Evolutionary conservation across 2,888 invertebrate species (phyloP).

Genomic region (Timema podura): DNA sequence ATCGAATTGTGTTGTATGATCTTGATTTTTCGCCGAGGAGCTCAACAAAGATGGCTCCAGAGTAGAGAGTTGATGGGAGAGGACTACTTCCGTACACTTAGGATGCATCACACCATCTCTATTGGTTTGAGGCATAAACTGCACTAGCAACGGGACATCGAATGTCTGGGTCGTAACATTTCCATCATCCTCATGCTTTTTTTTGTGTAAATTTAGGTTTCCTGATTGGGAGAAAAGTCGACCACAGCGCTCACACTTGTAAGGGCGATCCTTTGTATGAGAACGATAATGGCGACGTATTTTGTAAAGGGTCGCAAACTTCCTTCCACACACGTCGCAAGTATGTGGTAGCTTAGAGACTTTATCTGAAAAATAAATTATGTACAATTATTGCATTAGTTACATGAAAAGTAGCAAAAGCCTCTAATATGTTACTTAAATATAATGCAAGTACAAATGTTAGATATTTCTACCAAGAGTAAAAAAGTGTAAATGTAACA

Average conservation of each 20-base stretch:
- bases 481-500: no score
- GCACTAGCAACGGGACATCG: conserved; percentile 15
- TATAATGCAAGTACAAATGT: no score
- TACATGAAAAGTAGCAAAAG: no score
- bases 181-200: conserved; percentile 29
- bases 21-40: conserved; percentile 14
- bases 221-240: conserved; percentile 34
- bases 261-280: conserved; percentile 36
- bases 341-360: conserved; percentile 26
- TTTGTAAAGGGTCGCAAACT: conserved; percentile 34
- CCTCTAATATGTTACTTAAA: no score
- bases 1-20: conserved; percentile 19
- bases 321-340: conserved; percentile 35
- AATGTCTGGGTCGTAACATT: conserved; percentile 11
- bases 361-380: no score
- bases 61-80: neutral
- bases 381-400: no score
- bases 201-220: conserved; percentile 35
- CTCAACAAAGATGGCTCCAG: conserved; percentile 15
- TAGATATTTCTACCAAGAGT: no score
- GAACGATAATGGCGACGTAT: conserved; percentile 34
- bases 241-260: conserved; percentile 32
- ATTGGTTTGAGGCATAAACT: conserved; percentile 15
- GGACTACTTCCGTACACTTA: neutral
- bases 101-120: conserved; percentile 1